Conservation (phyloP, 2,113 vertebrate genomes). For the Corythaixoides concolor region DNA sequence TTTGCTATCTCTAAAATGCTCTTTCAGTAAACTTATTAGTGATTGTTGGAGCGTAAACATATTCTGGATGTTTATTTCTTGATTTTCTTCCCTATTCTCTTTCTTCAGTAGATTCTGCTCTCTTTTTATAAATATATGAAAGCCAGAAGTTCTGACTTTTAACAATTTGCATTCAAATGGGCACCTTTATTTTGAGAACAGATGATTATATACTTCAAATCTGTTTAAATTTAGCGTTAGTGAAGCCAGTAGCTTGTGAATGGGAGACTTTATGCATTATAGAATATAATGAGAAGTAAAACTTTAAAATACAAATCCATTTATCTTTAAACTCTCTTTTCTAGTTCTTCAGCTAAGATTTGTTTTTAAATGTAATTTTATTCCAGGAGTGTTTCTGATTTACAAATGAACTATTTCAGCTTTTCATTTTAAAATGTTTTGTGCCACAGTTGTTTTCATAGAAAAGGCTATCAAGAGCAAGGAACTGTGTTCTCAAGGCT, state of each 20-base stretch:
- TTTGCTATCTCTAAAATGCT: neutral
- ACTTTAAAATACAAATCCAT: slow-evolving; percentile 5
- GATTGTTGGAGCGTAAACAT: neutral
- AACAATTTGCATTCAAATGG: slow-evolving; percentile 43
- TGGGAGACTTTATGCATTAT: neutral
- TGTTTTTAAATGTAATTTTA: neutral
- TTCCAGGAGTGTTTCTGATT: neutral
- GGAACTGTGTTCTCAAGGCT: neutral
- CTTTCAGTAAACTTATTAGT: slow-evolving; percentile 20
- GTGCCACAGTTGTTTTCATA: neutral
- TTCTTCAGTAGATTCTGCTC: neutral
- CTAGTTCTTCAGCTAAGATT: neutral
- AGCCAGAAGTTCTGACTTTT: neutral
- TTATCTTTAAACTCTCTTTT: slow-evolving; percentile 20
- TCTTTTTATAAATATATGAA: slow-evolving; percentile 10
- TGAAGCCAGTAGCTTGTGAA: neutral
- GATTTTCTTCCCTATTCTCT: neutral
- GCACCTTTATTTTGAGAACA: slow-evolving; percentile 18
- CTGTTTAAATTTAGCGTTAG: slow-evolving; percentile 30
- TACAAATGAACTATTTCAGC: neutral
- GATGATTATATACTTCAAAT: neutral
- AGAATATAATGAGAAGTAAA: slow-evolving; percentile 2
- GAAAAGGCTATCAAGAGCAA: neutral
- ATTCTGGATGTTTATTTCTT: slow-evolving; percentile 19
- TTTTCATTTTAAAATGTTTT: slow-evolving; percentile 15